Evolutionary conservation across 30 jellyfish, hydroid and myxozoan genomes (phyloP).

Genomic region (Pelagia noctiluca): DNA sequence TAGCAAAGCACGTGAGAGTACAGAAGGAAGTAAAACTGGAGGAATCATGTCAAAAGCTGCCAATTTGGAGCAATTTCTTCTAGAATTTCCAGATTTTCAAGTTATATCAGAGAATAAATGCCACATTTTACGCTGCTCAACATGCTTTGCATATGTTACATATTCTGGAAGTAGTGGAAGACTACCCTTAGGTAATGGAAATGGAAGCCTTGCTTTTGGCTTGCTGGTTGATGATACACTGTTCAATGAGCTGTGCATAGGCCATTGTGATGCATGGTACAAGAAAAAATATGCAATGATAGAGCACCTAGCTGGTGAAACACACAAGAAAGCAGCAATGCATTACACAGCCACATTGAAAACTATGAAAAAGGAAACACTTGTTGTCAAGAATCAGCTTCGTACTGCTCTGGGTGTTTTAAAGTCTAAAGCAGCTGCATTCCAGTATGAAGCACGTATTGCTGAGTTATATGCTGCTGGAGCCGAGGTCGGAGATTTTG

Average conservation of each 20-base stretch:
- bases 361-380: conserved; percentile 7
- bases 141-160: no score
- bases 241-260: conserved; percentile 23
- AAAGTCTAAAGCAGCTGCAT: conserved; percentile 45
- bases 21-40: no score
- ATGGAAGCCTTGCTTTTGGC: no score
- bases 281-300: conserved; percentile 6
- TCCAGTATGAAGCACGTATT: conserved; percentile 28
- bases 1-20: no score
- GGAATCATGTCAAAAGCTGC: no score
- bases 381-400: conserved; percentile 40
- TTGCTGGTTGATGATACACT: no score
- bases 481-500: conserved; percentile 50
- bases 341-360: neutral
- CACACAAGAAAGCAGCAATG: conserved; percentile 9
- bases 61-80: no score
- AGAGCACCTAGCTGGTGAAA: conserved; percentile 11
- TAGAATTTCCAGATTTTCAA: no score
- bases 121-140: no score
- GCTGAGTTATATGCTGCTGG: conserved; percentile 57
- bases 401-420: conserved; percentile 49
- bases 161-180: no score
- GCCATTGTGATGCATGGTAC: conserved; percentile 44
- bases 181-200: no score
- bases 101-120: no score